A percentile compares a stretch with the other conserved stretches of the same genome.
phyloP scores from a whole-genome alignment of 2,797 vertebrate species.

The Neosalanx taihuensis region DNA sequence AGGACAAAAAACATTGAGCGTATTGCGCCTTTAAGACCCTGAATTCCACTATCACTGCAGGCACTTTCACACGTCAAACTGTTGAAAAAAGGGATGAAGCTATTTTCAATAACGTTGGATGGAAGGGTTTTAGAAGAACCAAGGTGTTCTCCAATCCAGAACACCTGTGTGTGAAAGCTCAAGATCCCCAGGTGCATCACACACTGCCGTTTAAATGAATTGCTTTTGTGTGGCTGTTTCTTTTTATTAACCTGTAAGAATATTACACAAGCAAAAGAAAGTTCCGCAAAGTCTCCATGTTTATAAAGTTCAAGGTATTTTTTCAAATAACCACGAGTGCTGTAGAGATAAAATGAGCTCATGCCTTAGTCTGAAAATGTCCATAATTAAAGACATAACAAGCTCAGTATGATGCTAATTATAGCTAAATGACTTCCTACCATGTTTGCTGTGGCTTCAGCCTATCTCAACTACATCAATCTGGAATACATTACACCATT shows the following conservation, averaged over 20 bases:
- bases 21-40: background rate
- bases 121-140: constrained; percentile 15
- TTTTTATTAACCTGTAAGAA: background rate
- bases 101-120: constrained; percentile 27
- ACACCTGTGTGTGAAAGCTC: constrained; percentile 7
- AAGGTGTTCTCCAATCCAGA: constrained; percentile 9
- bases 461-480: constrained; percentile 31
- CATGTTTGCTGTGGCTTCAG: constrained; percentile 39
- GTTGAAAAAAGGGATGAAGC: background rate
- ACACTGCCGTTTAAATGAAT: background rate
- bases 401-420: constrained; percentile 48
- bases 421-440: constrained; percentile 32
- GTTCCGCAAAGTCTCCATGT: background rate
- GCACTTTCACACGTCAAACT: background rate
- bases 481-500: constrained; percentile 54
- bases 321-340: background rate
- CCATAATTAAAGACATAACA: constrained; percentile 37
- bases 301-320: background rate
- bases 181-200: background rate
- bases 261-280: background rate
- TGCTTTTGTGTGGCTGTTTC: background rate
- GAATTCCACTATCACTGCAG: background rate
- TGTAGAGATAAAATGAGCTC: constrained; percentile 5
- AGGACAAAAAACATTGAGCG: too few species aligned
- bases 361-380: constrained; percentile 4